Base-by-base conservation (phyloP, 2,888 invertebrate species). In the Mesochorus sp. region DNA sequence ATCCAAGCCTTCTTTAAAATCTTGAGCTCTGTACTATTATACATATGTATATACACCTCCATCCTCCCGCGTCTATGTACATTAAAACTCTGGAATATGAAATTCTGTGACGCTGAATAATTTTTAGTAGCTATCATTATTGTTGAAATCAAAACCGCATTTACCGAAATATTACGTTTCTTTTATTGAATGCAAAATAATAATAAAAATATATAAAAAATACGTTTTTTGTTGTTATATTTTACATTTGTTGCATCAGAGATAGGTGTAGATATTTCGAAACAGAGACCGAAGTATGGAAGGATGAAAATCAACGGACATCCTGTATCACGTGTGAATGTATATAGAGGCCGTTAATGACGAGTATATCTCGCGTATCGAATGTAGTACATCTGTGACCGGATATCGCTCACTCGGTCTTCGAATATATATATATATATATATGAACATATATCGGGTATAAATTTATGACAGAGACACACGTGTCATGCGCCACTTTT, bases 301-400 rank as follows among this genome's bases (percentile, higher is more conserved):
- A 14, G 53, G 28, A 14, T 28, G 53, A 42, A 8, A 67, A 53
- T 26, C 10, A 53, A 53, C 53, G 28, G 67, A 5, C 28, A 21
- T 12, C 53, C 31, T 47, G 31, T n/a, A n/a, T n/a, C n/a, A 47
- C 28, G 28, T 44, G 17, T 17, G 6, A 17, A 51, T n/a, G 19
- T 42, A 42, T 53, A 66, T 53, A n/a, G n/a, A n/a, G n/a, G n/a
- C n/a, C 67, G 51, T 26, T 66, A 28, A 67, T 67, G 53, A 67
- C 53, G 53, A 67, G 53, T 51, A 67, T 67, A 53, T 53, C 53
- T 26, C 12, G 5, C 67, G 26, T 17, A 19, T 53, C 39, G 28
- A 67, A 28, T 42, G 31, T 31, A n/a, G 17, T 12, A 67, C 42
- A 53, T 67, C 17, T 53, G 28, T n/a, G 53, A 28, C 51, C 17